Conservation (phyloP, 2,113 vertebrate genomes). For the Tricholaema leucomelas region DNA sequence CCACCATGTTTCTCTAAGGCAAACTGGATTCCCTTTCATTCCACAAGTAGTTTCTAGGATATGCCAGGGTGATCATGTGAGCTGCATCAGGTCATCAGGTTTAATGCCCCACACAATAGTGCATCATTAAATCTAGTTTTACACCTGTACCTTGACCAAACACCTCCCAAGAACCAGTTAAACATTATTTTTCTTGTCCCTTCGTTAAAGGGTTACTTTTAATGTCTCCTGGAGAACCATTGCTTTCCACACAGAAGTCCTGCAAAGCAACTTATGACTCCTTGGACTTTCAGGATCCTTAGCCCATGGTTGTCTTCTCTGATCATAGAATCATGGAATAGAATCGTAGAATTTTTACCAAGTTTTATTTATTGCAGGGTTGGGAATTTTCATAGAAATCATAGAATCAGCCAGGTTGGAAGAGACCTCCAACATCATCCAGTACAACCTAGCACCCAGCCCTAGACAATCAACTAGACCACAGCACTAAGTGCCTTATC, state of each 20-base stretch:
- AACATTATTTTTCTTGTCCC: neutral
- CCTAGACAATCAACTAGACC: no score
- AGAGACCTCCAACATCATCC: no score
- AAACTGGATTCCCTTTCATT: rapidly evolving
- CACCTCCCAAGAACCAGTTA: neutral
- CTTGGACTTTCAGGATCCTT: neutral
- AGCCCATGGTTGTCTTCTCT: neutral
- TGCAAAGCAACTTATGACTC: rapidly evolving
- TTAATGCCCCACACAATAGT: neutral
- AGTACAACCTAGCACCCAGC: no score
- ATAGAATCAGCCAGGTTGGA: no score
- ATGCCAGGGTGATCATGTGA: neutral
- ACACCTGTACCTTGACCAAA: neutral
- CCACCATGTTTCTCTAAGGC: neutral
- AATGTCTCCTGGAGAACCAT: neutral
- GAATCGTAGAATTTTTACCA: no score
- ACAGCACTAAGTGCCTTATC: no score
- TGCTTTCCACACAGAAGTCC: neutral
- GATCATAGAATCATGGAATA: no score
- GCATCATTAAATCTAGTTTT: neutral
- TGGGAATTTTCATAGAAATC: no score
- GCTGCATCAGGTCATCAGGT: neutral
- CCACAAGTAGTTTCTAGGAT: neutral
- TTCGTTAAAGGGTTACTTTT: neutral
- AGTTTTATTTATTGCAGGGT: no score